A percentile compares a stretch with the other conserved stretches of the same genome.
Evolutionary conservation across 2,797 vertebrate genomes (phyloP).

Genomic region (Acrossocheilus fasciatus): DNA sequence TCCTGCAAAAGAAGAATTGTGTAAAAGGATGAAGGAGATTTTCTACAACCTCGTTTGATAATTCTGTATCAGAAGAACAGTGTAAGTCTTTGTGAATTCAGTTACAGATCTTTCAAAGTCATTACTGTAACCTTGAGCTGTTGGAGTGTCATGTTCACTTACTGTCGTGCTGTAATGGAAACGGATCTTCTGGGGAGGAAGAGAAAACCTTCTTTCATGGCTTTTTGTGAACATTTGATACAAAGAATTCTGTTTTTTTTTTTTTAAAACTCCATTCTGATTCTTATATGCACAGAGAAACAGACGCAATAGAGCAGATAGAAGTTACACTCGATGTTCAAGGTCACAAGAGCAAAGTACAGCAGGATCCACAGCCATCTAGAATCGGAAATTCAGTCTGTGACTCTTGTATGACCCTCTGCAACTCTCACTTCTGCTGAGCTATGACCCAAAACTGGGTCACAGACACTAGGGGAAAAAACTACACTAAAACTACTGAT

Average conservation of each 20-base stretch:
- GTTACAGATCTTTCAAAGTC: background rate
- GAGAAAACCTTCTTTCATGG: conserved; percentile 1
- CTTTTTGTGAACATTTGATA: conserved; percentile 33
- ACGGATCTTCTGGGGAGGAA: conserved; percentile 10
- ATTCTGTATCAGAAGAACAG: background rate
- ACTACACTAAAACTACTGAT: no score
- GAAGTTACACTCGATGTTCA: background rate
- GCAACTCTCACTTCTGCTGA: background rate
- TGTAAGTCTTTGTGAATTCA: background rate
- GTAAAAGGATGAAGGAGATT: background rate
- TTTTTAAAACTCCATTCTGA: background rate
- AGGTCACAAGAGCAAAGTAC: background rate
- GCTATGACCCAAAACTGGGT: background rate
- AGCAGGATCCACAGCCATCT: background rate
- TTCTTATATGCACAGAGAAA: background rate
- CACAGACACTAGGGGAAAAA: background rate
- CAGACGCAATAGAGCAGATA: background rate
- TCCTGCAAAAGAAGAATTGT: background rate
- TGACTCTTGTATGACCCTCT: background rate
- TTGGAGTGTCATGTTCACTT: conserved; percentile 30
- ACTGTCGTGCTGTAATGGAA: background rate
- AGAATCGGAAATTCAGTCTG: background rate
- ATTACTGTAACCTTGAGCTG: conserved; percentile 22
- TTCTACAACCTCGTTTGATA: background rate
- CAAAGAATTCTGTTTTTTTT: background rate